These are phyloP conservation scores for Halichoerus grypus DNA, from an alignment of 2,113 vertebrate genomes.

Conservation along the genomic window DNA sequence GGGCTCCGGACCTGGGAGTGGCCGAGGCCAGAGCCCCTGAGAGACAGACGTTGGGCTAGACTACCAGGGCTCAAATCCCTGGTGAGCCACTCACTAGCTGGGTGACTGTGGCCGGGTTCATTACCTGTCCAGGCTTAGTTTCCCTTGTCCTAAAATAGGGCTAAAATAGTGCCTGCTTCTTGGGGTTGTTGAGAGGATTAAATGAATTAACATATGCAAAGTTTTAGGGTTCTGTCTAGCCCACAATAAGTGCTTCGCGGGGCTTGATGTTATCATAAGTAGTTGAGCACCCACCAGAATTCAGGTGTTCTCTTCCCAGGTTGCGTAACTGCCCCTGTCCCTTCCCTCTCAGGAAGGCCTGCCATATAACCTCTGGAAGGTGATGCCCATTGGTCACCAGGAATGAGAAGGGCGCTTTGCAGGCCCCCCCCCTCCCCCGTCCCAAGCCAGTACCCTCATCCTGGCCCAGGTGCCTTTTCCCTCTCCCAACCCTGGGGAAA, in stretches of 20 bases:
- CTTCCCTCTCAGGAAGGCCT: background rate
- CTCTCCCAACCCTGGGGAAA: background rate
- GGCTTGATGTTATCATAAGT: background rate
- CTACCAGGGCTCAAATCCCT: background rate
- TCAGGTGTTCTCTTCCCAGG: background rate
- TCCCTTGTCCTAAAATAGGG: background rate
- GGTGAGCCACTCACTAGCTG: background rate
- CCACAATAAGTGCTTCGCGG: background rate
- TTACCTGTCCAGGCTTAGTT: background rate
- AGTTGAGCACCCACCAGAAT: background rate
- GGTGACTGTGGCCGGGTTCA: background rate
- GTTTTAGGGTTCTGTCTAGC: background rate
- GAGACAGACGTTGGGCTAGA: background rate
- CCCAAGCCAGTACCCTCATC: background rate
- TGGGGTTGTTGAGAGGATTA: background rate
- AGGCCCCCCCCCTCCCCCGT: accelerated
- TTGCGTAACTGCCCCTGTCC: background rate
- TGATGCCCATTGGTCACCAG: background rate
- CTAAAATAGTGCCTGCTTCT: background rate
- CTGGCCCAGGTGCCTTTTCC: background rate
- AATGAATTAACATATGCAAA: background rate
- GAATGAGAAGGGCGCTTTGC: background rate
- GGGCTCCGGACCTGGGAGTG: background rate
- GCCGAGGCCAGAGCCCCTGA: background rate
- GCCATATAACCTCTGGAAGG: background rate